A percentile compares a stretch with the other conserved stretches of the same genome.
These are phyloP conservation scores for Eulemur rufifrons DNA, from an alignment of 2,113 vertebrate genomes.

Conservation along the genomic window DNA sequence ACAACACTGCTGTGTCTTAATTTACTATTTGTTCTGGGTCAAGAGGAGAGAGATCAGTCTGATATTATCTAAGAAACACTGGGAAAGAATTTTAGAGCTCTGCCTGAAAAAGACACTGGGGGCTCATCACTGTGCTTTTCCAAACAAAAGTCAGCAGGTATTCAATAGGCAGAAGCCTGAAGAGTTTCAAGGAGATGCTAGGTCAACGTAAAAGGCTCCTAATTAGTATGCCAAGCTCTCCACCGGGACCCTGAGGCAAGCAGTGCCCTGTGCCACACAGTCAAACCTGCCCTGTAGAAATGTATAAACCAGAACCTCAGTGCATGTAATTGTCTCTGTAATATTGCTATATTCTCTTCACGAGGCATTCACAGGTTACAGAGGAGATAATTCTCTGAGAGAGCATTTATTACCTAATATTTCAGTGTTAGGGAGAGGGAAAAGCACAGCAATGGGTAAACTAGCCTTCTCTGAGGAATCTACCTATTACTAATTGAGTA, in stretches of 20 bases:
- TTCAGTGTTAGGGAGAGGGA: not conserved
- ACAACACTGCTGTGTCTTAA: not conserved
- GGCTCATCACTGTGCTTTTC: slow-evolving; percentile 1
- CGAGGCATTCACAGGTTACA: slow-evolving; percentile 30
- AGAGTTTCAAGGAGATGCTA: not conserved
- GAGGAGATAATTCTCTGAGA: not conserved
- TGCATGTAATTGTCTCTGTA: not conserved
- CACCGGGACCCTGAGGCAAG: not conserved
- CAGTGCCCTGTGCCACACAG: not conserved
- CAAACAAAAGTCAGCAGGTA: slow-evolving; percentile 35
- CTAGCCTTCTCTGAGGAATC: not conserved
- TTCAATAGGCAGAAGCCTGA: not conserved
- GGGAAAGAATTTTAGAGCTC: not conserved
- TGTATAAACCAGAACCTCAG: not conserved
- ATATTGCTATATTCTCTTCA: not conserved
- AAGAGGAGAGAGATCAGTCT: not conserved
- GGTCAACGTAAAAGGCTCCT: not conserved
- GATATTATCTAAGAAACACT: not conserved
- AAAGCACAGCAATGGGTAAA: not conserved
- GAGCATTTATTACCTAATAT: not conserved
- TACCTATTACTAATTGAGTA: not conserved
- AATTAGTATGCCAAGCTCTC: not conserved
- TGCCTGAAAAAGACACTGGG: not conserved
- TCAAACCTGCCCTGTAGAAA: not conserved
- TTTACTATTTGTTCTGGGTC: not conserved